phyloP scores from a whole-genome alignment of 1,140 invertebrate species.

The Drosophila pallidifrons region DNA sequence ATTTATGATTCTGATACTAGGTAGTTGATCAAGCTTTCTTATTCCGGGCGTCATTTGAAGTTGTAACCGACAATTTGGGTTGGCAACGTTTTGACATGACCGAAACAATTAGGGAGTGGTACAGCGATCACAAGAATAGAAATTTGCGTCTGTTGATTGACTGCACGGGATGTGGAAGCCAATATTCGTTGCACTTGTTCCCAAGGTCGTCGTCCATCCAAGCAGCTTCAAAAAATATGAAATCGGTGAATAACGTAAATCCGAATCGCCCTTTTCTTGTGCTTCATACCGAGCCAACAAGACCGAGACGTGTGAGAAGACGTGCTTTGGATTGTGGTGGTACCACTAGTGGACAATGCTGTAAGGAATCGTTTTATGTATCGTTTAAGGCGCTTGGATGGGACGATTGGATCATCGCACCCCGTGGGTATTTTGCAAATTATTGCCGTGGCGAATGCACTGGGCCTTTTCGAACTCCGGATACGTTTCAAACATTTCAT shows the following conservation, averaged over 20 bases:
- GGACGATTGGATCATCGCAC: conserved; percentile 98
- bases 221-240: conserved; percentile 14
- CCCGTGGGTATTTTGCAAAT: conserved; percentile 95
- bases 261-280: conserved; percentile 93
- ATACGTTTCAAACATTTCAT: conserved; percentile 94
- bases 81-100: conserved; percentile 96
- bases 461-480: conserved; percentile 90
- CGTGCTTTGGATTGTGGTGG: conserved; percentile 93
- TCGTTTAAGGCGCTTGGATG: conserved; percentile 95
- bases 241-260: conserved; percentile 76
- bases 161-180: conserved; percentile 92
- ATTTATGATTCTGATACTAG: conserved; percentile 64
- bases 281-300: conserved; percentile 89
- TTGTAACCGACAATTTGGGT: conserved; percentile 89
- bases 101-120: conserved; percentile 90
- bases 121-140: conserved; percentile 85
- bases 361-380: conserved; percentile 96
- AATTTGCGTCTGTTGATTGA: conserved; percentile 92
- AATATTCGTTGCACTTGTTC: conserved; percentile 87
- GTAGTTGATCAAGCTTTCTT: conserved; percentile 87
- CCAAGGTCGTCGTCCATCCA: conserved; percentile 33
- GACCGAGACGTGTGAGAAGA: conserved; percentile 89
- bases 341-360: conserved; percentile 92
- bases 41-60: conserved; percentile 89
- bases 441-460: conserved; percentile 96